These are phyloP conservation scores for Bagarius yarrelli DNA, from an alignment of 2,113 vertebrate genomes.

Conservation along the genomic window DNA sequence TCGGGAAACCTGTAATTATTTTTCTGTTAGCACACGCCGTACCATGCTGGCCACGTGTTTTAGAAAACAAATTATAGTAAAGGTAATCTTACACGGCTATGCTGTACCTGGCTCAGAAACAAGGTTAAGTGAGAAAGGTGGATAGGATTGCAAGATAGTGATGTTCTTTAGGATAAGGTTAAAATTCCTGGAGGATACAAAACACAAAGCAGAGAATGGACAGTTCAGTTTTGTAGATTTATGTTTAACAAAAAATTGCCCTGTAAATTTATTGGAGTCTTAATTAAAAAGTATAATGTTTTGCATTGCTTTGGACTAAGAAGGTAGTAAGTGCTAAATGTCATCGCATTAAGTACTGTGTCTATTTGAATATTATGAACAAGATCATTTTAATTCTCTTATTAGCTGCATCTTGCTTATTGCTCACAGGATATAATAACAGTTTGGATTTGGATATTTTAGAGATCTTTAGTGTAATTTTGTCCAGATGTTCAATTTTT, in stretches of 20 bases:
- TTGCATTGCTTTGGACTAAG: background rate
- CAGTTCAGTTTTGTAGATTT: background rate
- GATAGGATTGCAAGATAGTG: background rate
- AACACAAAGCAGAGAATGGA: background rate
- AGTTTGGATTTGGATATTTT: background rate
- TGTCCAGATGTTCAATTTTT: background rate
- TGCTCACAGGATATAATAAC: background rate
- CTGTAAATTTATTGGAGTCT: background rate
- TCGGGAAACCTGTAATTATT: background rate
- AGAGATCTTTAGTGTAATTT: background rate
- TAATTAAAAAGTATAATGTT: too few relatives aligned
- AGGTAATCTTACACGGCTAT: conserved; percentile 39
- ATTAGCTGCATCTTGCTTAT: background rate
- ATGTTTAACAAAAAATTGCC: background rate
- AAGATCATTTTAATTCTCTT: background rate
- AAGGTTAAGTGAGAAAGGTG: conserved; percentile 13
- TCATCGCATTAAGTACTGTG: background rate
- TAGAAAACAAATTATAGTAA: conserved; percentile 13
- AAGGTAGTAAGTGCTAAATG: background rate
- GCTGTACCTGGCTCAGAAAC: conserved; percentile 13
- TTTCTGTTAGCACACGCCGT: background rate
- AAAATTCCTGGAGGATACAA: background rate
- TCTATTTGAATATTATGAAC: background rate
- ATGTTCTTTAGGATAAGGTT: conserved; percentile 4
- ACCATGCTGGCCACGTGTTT: conserved; percentile 12